Evolutionary conservation across 2,888 invertebrate species (phyloP), one percentile per base, ranked within the genome.

Genomic region (Craniophora ligustri): DNA sequence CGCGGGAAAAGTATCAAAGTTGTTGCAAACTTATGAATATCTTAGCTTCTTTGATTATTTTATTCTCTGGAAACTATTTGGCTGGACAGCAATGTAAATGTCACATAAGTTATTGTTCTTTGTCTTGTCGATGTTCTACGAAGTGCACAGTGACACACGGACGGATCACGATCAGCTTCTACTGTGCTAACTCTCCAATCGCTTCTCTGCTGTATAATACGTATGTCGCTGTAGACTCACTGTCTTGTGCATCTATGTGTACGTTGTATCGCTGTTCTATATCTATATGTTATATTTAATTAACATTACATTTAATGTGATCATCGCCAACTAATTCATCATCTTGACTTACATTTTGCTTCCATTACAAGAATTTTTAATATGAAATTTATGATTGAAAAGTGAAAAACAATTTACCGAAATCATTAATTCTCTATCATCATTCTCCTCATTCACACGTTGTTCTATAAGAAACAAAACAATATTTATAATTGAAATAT

Each of bases 201-300:
- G n/a, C 35, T 51, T 46, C 32, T 46, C 4, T 36, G 45, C 51
- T 61, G 28, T 36, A 35, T 11, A 15, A 15, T 23, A 21, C 49
- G 80, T 80, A 69, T 81, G 74, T 78, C 75, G 66, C 76, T 82
- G 79, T 81, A 78, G 47, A 70, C 70, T 76, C n/a, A 18, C 59
- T 76, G 75, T 68, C 74, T 49, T 58, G 61, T 76, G 65, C 71
- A 72, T 70, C 65, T 73, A 39, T 70, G 50, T 70, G 60, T 55
- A 39, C 60, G 54, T 67, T 67, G 64, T 71, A 41, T 73, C 69
- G 70, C 38, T 68, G 19, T 58, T 54, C 30, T 39, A 15, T 62
- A 10, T 42, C 23, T 57, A 28, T 32, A 8, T 64, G 7, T 31
- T 8, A 31, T 38, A 44, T 28, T 16, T 21, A 18, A 34, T 18